Percentiles rank a stretch among this genome's conserved stretches.
phyloP scores from a whole-genome alignment of 2,113 vertebrate species.

The Catharus minimus region DNA sequence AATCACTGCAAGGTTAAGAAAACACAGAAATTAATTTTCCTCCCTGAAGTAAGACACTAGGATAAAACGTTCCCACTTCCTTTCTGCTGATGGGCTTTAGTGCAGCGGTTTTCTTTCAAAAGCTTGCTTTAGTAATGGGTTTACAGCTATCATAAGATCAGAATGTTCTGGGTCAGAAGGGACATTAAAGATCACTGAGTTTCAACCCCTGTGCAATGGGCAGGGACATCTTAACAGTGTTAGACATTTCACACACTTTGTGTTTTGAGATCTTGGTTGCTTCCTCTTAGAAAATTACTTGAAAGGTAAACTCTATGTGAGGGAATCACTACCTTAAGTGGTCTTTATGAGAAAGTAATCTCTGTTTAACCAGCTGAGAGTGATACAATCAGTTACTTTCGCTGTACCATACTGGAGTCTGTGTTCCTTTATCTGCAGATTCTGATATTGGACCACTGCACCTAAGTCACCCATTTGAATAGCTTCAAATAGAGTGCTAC shows the following conservation, averaged over 20 bases:
- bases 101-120: not conserved
- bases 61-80: not conserved
- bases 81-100: not conserved
- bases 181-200: not conserved
- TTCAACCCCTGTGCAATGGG: not conserved
- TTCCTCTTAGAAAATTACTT: not conserved
- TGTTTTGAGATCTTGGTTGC: not conserved
- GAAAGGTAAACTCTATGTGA: not conserved
- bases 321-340: not conserved
- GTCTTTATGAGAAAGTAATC: not conserved
- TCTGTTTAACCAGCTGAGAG: not conserved
- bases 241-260: not conserved
- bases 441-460: not conserved
- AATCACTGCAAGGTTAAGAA: conserved; percentile 74
- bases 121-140: not conserved
- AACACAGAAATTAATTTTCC: not conserved
- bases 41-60: not conserved
- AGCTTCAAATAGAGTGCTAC: not conserved
- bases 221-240: not conserved
- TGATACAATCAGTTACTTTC: not conserved
- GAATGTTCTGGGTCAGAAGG: not conserved
- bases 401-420: not conserved
- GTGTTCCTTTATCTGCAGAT: not conserved
- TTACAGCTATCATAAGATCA: not conserved
- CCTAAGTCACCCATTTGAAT: not conserved